Evolutionary conservation across 2,113 vertebrate genomes (phyloP).

Genomic region (Fregetta grallaria): DNA sequence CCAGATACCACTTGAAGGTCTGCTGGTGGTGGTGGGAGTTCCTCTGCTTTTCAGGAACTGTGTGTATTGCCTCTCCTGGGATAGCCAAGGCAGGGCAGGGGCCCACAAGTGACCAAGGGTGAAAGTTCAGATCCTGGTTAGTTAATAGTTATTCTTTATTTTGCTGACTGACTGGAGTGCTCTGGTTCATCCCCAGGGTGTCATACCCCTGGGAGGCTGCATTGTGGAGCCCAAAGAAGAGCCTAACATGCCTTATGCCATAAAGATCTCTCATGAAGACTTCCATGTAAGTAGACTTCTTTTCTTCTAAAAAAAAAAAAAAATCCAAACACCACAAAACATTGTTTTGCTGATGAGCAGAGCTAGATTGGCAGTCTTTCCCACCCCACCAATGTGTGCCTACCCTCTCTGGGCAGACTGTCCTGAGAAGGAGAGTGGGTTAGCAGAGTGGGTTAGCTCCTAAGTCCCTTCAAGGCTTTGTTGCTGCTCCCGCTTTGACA

Average conservation of each 20-base stretch:
- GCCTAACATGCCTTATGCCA: slow-evolving; percentile 92
- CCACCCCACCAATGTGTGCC: neutral
- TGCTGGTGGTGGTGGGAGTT: neutral
- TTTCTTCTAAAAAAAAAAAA: neutral
- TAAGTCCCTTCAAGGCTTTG: neutral
- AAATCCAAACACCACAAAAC: neutral
- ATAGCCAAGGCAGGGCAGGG: neutral
- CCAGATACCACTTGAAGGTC: neutral
- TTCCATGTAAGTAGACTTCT: slow-evolving; percentile 83
- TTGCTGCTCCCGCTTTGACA: neutral
- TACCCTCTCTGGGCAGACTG: neutral
- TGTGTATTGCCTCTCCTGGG: neutral
- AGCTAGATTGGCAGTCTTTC: neutral
- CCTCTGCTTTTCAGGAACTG: neutral
- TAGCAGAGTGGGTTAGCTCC: too few relatives aligned
- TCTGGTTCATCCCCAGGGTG: slow-evolving; percentile 80
- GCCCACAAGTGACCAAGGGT: neutral
- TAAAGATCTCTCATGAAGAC: slow-evolving; percentile 91
- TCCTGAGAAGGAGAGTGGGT: neutral
- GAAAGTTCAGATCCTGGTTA: neutral
- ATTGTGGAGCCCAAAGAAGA: slow-evolving; percentile 88
- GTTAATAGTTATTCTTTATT: neutral
- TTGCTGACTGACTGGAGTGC: neutral
- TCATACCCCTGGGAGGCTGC: slow-evolving; percentile 93
- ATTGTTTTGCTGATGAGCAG: neutral